Evolutionary conservation across 2,113 vertebrate species (phyloP), one percentile per base, ranked within the genome.

Genomic region (Chlamydotis undulata): DNA sequence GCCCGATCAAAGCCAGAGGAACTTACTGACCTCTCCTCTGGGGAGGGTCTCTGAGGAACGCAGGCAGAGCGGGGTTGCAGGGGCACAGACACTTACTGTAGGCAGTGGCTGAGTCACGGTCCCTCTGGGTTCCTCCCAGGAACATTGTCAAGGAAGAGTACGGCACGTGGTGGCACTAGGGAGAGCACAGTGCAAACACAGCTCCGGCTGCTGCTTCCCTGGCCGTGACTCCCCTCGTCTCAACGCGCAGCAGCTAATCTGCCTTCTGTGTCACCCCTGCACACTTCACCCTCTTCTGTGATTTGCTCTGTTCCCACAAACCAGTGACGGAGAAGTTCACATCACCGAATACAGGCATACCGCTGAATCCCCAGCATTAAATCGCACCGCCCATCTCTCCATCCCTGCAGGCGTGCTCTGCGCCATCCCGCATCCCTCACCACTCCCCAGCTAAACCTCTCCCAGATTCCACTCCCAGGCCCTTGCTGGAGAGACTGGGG

Each of bases 91-190:
- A 96, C 98, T 98, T 97, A 98, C 98, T 97, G 95, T 98, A 98
- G 75, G 98, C 98, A 18, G 98, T 98, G 90, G 98, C 98, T 10
- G 98, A 98, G 97, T 99, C 98, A 85, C 98, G 95, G 82, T 98
- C 98, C 57, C 93, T 97, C 92, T 97, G 96, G 37, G 87, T 89
- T 77, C 98, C 98, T 50, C 98, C 98, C 85, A 98, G 97, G 94
- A 98, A 98, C 98, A 99, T 98, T 91, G 94, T 98, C 77, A 99
- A 97, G 7, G 98, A 98, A 29, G 98, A 96, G 94, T 98, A 98
- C 0, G 98, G 98, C 43, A 98, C 97, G 3, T 98, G 97, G 94
- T 98, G 97, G 89, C 98, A 98, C 98, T 98, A 96, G 67, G 79
- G 65, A 94, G 82, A 89, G 35, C 76, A 61, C 19, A 60, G 56